A percentile compares a stretch with the other conserved stretches of the same genome.
phyloP scores from a whole-genome alignment of 1,140 invertebrate species.

The Pogonognathellus flavescens region DNA sequence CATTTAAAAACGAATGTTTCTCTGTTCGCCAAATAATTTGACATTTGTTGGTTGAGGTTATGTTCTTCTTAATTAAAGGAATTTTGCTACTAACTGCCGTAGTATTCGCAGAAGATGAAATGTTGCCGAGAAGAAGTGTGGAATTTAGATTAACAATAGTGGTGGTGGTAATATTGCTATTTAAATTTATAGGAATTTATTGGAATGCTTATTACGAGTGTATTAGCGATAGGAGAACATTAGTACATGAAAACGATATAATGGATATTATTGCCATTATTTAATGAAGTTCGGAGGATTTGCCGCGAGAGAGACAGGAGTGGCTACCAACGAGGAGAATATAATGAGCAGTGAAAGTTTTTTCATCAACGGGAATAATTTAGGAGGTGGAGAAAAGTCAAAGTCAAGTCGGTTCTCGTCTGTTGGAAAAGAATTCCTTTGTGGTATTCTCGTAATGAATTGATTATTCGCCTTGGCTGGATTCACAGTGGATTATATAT shows the following conservation, averaged over 20 bases:
- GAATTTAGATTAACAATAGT: too few relatives aligned
- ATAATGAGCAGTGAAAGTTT: constrained; percentile 6
- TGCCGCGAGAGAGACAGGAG: not conserved
- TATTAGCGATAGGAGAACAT: not conserved
- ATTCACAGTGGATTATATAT: not conserved
- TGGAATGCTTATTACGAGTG: not conserved
- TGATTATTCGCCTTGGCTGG: constrained; percentile 16
- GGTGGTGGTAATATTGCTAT: too few relatives aligned
- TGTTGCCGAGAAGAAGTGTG: too few relatives aligned
- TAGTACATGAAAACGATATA: not conserved
- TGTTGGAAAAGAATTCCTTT: constrained; percentile 16
- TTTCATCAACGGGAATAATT: constrained; percentile 28
- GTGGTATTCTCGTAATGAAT: constrained; percentile 25
- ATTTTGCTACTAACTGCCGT: too few relatives aligned
- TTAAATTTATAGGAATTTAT: too few relatives aligned
- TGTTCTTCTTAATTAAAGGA: not conserved
- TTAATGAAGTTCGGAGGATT: not conserved
- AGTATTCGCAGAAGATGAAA: too few relatives aligned
- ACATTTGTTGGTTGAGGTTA: constrained; percentile 4
- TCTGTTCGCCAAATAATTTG: not conserved
- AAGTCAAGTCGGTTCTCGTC: constrained; percentile 4
- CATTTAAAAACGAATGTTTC: not conserved
- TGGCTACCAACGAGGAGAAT: not conserved
- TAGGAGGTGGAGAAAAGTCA: not conserved
- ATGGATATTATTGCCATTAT: constrained; percentile 4